Conservation (phyloP, 1,140 invertebrate genomes). For the Plodia interpunctella region DNA sequence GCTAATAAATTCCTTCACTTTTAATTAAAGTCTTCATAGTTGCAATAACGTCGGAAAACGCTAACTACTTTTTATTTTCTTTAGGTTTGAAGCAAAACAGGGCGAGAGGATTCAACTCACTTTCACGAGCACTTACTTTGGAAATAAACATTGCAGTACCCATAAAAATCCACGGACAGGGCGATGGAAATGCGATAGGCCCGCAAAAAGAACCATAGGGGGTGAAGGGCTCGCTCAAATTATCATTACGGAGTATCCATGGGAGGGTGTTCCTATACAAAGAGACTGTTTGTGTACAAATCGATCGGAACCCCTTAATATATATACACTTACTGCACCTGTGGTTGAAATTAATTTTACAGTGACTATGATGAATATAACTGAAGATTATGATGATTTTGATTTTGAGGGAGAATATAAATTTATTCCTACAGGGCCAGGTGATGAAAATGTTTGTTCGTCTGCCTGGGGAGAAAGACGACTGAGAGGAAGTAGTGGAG, state of each 20-base stretch:
- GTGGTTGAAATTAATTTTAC: conserved; percentile 85
- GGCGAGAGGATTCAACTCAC: conserved; percentile 82
- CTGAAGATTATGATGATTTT: conserved; percentile 88
- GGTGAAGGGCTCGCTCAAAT: conserved; percentile 81
- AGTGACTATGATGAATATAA: conserved; percentile 88
- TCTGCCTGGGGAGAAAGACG: conserved; percentile 80
- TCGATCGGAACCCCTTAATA: conserved; percentile 78
- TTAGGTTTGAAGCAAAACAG: conserved; percentile 82
- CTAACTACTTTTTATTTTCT: conserved; percentile 18
- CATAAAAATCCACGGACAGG: conserved; percentile 81
- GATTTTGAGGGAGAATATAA: conserved; percentile 88
- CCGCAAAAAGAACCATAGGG: conserved; percentile 56
- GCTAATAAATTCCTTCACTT: conserved; percentile 4
- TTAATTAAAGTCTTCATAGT: background rate
- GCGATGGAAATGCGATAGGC: conserved; percentile 81
- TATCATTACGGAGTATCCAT: conserved; percentile 85
- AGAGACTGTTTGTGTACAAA: conserved; percentile 87
- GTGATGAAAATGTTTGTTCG: conserved; percentile 77
- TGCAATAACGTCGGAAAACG: background rate
- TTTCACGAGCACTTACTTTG: conserved; percentile 81
- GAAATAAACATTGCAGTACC: conserved; percentile 81
- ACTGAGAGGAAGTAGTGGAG: conserved; percentile 83
- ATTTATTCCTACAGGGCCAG: conserved; percentile 78
- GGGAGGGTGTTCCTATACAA: conserved; percentile 82
- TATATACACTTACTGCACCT: conserved; percentile 81